A percentile compares a stretch with the other conserved stretches of the same genome.
Evolutionary conservation across 2,797 vertebrate genomes (phyloP).

Genomic region (Cuculus canorus): DNA sequence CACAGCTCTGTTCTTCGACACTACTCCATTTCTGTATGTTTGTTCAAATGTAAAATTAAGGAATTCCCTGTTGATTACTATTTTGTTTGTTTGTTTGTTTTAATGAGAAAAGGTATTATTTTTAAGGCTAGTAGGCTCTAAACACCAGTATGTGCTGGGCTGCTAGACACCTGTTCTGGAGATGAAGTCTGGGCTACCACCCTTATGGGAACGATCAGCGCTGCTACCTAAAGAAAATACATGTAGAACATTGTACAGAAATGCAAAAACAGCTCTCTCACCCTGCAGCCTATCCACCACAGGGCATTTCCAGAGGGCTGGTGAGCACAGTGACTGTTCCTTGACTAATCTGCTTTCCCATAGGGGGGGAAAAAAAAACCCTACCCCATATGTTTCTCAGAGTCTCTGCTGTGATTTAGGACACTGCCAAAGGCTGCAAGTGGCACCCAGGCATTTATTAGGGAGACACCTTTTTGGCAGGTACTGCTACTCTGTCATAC

Average conservation of each 20-base stretch:
- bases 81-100: background rate
- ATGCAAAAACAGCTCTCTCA: background rate
- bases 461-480: background rate
- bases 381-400: background rate
- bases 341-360: background rate
- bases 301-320: background rate
- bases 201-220: background rate
- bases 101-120: background rate
- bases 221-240: background rate
- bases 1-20: background rate
- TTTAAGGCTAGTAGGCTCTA: background rate
- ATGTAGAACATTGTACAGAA: background rate
- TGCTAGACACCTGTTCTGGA: background rate
- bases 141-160: background rate
- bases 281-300: background rate
- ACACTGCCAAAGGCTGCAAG: background rate
- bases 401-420: background rate
- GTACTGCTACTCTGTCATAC: background rate
- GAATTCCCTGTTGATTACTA: background rate
- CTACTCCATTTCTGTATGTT: background rate
- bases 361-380: rapidly evolving
- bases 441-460: background rate
- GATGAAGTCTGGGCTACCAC: background rate
- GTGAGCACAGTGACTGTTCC: background rate
- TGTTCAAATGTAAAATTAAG: constrained; percentile 11